A percentile compares a stretch with the other conserved stretches of the same genome.
phyloP scores from a whole-genome alignment of 64 coral and sea anemone species.

The Montipora sp. region DNA sequence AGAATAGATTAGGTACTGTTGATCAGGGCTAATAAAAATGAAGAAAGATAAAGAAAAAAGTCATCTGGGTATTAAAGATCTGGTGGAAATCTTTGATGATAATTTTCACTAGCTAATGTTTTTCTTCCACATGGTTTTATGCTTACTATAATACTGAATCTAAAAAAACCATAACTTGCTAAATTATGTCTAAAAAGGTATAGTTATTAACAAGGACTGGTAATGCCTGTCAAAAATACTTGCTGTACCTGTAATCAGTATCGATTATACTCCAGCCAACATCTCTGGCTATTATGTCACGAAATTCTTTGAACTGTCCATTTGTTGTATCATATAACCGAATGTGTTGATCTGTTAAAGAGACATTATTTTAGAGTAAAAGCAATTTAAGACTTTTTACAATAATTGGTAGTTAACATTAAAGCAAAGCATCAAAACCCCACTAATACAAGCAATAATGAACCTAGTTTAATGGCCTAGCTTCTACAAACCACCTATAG shows the following conservation, averaged over 20 bases:
- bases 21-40: constrained; percentile 80
- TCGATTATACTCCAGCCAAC: constrained; percentile 98
- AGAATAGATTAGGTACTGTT: constrained; percentile 93
- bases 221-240: not conserved
- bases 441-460: no score
- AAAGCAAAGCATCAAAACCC: no score
- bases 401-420: no score
- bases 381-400: no score
- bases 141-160: no score
- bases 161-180: no score
- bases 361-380: not conserved
- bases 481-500: no score
- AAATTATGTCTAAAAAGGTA: no score
- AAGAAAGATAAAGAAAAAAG: not conserved
- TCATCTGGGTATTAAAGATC: not conserved
- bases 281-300: constrained; percentile 79
- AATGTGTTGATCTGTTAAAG: constrained; percentile 75
- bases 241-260: constrained; percentile 87
- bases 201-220: no score
- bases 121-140: not conserved
- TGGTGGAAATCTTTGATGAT: not conserved
- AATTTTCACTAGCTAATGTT: not conserved
- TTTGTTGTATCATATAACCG: constrained; percentile 84
- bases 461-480: no score
- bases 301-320: constrained; percentile 83